These are phyloP conservation scores for Drosophila mettleri DNA, from an alignment of 2,888 invertebrate genomes.

Conservation along the genomic window DNA sequence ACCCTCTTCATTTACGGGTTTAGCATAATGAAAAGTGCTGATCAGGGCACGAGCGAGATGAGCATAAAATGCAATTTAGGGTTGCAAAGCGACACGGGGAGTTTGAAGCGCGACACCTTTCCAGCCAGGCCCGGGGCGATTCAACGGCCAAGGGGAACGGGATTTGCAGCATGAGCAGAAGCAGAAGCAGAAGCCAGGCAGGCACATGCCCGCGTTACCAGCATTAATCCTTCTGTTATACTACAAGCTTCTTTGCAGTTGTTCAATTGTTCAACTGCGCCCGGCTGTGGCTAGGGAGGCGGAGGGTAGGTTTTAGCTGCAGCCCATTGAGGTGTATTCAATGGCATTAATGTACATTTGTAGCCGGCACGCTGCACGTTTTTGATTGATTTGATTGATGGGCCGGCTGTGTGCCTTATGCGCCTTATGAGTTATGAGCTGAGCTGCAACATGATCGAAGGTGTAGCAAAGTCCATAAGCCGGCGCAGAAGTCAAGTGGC, in stretches of 20 bases:
- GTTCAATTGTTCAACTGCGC: conserved; percentile 73
- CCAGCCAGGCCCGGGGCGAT: conserved; percentile 15
- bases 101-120: conserved; percentile 72
- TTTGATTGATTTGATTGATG: conserved; percentile 65
- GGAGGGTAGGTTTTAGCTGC: conserved; percentile 9
- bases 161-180: not conserved
- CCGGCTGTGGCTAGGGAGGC: not conserved
- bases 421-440: conserved; percentile 70
- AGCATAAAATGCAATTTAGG: conserved; percentile 77
- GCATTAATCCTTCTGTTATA: conserved; percentile 80
- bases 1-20: conserved; percentile 78
- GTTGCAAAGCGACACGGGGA: conserved; percentile 67
- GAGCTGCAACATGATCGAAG: conserved; percentile 37
- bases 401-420: conserved; percentile 9
- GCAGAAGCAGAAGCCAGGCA: conserved; percentile 3
- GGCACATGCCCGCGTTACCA: conserved; percentile 61
- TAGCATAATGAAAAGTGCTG: conserved; percentile 79
- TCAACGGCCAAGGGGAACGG: conserved; percentile 9
- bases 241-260: conserved; percentile 65
- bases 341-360: conserved; percentile 49
- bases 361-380: conserved; percentile 53
- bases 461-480: conserved; percentile 66
- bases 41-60: conserved; percentile 55
- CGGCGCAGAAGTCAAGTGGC: conserved; percentile 64
- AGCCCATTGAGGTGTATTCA: conserved; percentile 43